Evolutionary conservation across 1,140 invertebrate genomes (phyloP).

Genomic region (Drosophila sp.): DNA sequence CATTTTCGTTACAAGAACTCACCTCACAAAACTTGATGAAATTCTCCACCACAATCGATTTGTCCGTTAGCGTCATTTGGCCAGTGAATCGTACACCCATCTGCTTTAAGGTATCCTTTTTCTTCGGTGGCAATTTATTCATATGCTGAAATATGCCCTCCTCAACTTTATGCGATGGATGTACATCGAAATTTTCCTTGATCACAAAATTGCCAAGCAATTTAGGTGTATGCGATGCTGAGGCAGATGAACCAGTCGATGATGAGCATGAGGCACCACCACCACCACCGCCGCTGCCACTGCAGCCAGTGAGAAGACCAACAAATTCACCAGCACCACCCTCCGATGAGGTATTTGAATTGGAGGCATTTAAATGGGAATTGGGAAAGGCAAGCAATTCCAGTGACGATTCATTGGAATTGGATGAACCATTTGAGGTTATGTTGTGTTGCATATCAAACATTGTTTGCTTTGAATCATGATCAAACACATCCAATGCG

Average conservation of each 20-base stretch:
- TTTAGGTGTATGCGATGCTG: conserved; percentile 59
- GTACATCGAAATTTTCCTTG: conserved; percentile 81
- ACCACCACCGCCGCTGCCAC: not conserved
- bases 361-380: conserved; percentile 79
- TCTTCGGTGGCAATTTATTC: conserved; percentile 80
- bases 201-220: conserved; percentile 74
- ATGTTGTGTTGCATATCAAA: conserved; percentile 77
- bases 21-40: conserved; percentile 81
- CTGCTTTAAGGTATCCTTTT: conserved; percentile 80
- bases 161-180: conserved; percentile 81
- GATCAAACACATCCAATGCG: conserved; percentile 78
- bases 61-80: conserved; percentile 80
- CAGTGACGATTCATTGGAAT: conserved; percentile 78
- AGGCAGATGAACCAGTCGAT: conserved; percentile 35
- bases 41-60: conserved; percentile 82
- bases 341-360: conserved; percentile 80
- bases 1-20: conserved; percentile 35
- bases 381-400: conserved; percentile 75
- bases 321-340: conserved; percentile 72
- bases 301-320: conserved; percentile 49
- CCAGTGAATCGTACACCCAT: conserved; percentile 81
- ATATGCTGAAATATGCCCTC: conserved; percentile 82
- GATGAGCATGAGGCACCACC: conserved; percentile 54
- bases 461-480: conserved; percentile 80
- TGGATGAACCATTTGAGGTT: conserved; percentile 70